phyloP scores from a whole-genome alignment of 2,113 vertebrate species.

The Serinus canaria region DNA sequence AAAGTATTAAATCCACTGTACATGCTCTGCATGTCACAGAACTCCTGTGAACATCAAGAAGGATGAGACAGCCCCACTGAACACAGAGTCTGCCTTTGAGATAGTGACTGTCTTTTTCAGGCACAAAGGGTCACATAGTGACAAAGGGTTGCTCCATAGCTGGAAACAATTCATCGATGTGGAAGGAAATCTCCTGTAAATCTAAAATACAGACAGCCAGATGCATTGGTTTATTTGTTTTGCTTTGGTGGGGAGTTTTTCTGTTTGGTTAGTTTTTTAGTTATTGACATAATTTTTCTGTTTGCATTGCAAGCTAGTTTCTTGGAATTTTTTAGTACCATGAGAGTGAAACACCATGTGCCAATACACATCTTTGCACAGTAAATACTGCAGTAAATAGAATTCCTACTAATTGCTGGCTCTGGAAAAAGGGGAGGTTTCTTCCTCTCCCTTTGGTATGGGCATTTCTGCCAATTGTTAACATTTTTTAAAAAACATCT shows the following conservation, averaged over 20 bases:
- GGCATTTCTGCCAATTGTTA: not conserved
- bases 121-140: not conserved
- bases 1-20: not conserved
- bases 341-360: not conserved
- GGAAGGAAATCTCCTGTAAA: not conserved
- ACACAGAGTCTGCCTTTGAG: not conserved
- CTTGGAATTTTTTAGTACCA: not conserved
- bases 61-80: not conserved
- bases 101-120: not conserved
- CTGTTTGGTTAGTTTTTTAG: not conserved
- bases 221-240: not conserved
- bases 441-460: not conserved
- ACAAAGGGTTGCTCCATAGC: not conserved
- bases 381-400: not conserved
- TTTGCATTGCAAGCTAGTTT: not conserved
- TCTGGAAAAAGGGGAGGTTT: not conserved
- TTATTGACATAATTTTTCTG: not conserved
- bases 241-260: not conserved
- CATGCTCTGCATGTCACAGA: not conserved
- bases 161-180: not conserved
- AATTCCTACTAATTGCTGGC: not conserved
- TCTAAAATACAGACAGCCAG: not conserved
- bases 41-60: not conserved
- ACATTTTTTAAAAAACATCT: not conserved
- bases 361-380: not conserved